Percentiles rank a stretch among this genome's conserved stretches.
phyloP scores from a whole-genome alignment of 2,888 invertebrate genomes.

The Stegana nigrithorax region DNA sequence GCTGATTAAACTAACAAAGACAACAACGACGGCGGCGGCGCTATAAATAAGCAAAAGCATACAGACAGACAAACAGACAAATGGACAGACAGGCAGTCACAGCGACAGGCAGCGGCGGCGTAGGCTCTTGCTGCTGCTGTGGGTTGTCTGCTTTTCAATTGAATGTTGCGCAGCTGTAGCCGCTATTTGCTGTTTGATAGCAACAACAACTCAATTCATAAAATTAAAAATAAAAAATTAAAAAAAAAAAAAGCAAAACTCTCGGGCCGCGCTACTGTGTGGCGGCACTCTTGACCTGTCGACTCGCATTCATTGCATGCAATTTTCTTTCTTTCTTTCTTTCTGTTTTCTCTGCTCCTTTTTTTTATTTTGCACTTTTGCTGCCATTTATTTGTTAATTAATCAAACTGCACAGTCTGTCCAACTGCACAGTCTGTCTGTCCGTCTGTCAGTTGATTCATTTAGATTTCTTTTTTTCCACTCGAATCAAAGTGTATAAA shows the following conservation, averaged over 20 bases:
- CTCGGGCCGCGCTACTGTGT: too few relatives aligned
- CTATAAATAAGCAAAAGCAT: too few relatives aligned
- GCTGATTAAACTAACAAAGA: too few relatives aligned
- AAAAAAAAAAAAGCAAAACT: not conserved
- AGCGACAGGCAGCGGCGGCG: too few relatives aligned
- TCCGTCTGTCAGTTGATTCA: too few relatives aligned
- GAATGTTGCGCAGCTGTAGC: not conserved
- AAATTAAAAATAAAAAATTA: not conserved
- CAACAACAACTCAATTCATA: not conserved
- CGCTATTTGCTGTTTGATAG: not conserved
- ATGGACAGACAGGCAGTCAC: too few relatives aligned
- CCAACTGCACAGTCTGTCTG: too few relatives aligned
- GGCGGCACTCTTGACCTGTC: not conserved
- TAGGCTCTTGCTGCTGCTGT: not conserved
- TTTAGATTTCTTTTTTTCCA: too few relatives aligned
- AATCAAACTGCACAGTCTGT: not conserved
- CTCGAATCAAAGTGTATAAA: not conserved
- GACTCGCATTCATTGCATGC: not conserved
- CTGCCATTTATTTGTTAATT: too few relatives aligned
- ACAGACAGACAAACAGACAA: too few relatives aligned
- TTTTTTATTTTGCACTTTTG: not conserved
- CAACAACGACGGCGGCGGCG: too few relatives aligned
- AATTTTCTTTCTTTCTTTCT: conserved; percentile 1
- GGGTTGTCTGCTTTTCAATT: not conserved
- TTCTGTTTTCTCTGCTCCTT: not conserved